Evolutionary conservation across 2,888 invertebrate genomes (phyloP).

Genomic region (Cistogaster globosa): DNA sequence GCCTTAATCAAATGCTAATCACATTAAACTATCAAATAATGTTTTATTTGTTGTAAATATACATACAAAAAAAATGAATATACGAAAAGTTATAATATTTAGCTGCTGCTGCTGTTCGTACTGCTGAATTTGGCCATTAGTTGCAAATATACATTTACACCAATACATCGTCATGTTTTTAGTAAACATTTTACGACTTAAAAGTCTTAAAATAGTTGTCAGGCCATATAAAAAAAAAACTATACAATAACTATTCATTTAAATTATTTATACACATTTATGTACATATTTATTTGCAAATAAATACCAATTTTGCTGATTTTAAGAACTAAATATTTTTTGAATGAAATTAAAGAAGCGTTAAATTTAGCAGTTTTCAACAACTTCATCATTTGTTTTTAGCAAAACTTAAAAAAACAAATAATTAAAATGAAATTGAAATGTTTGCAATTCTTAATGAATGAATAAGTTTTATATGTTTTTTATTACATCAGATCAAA

Average conservation of each 20-base stretch:
- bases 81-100: conserved; percentile 28
- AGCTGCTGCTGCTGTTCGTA: background rate
- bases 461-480: too few species aligned
- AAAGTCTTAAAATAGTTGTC: conserved; percentile 46
- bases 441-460: too few species aligned
- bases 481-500: too few species aligned
- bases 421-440: too few species aligned
- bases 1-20: conserved; percentile 74
- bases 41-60: conserved; percentile 46
- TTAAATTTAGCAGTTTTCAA: conserved; percentile 29
- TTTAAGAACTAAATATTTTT: background rate
- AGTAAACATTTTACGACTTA: conserved; percentile 22
- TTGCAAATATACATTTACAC: conserved; percentile 14
- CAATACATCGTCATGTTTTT: conserved; percentile 25
- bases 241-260: conserved; percentile 35
- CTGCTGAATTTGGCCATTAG: conserved; percentile 42
- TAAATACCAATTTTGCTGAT: conserved; percentile 6
- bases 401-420: background rate
- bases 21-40: conserved; percentile 52
- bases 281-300: conserved; percentile 40
- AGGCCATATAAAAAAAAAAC: conserved; percentile 52
- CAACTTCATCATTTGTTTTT: conserved; percentile 21
- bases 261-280: conserved; percentile 60
- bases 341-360: conserved; percentile 27
- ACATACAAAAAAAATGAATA: background rate